Conservation (phyloP, 2,113 vertebrate genomes). For the Toxotes jaculatrix region DNA sequence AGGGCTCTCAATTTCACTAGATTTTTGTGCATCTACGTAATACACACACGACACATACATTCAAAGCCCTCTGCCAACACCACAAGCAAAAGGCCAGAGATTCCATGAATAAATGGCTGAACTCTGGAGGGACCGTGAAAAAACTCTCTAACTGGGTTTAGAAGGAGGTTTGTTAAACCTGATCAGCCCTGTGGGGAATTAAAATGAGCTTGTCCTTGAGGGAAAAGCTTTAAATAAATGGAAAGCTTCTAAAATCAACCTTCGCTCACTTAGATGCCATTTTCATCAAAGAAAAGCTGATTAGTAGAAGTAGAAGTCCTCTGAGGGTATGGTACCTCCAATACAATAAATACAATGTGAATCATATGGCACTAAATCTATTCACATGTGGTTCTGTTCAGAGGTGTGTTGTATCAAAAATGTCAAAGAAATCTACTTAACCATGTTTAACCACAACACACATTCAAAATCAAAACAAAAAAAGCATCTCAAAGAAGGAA, state of each 20-base stretch:
- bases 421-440: not conserved
- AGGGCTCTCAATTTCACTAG: not conserved
- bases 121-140: slow-evolving; percentile 78
- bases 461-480: not conserved
- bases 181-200: slow-evolving; percentile 57
- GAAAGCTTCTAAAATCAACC: slow-evolving; percentile 66
- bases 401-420: not conserved
- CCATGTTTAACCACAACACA: not conserved
- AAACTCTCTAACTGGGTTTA: slow-evolving; percentile 72
- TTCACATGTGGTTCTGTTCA: not conserved
- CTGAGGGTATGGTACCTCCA: not conserved
- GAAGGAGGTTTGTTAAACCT: slow-evolving; percentile 71
- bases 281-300: slow-evolving; percentile 50
- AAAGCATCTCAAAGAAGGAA: not conserved
- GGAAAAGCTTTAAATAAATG: slow-evolving; percentile 71
- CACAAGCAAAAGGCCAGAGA: slow-evolving; percentile 87
- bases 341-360: not conserved
- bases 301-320: slow-evolving; percentile 31
- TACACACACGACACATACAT: slow-evolving; percentile 65
- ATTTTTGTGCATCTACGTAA: slow-evolving; percentile 10
- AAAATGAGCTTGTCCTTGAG: slow-evolving; percentile 64
- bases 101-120: slow-evolving; percentile 88
- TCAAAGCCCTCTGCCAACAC: slow-evolving; percentile 90
- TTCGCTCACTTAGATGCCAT: slow-evolving; percentile 42
- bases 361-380: not conserved